Base-by-base conservation (phyloP, 2,113 vertebrate genomes). In the Nothocercus julius region DNA sequence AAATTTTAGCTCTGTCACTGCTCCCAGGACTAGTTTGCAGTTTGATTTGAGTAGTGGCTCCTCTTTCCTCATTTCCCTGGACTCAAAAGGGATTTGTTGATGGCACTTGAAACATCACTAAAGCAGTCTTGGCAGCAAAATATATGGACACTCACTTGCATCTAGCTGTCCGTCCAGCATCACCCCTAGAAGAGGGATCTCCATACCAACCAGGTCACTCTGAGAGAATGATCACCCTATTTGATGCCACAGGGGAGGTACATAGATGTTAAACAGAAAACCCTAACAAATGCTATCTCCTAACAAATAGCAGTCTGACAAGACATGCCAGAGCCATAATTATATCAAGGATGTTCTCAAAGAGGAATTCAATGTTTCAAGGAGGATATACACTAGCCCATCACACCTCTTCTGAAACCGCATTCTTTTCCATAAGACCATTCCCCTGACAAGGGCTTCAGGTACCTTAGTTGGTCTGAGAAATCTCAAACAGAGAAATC, bases 51-150 rank as follows among this genome's bases (percentile, higher is more conserved):
- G 49, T 1, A 0, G 30, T 16, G 16, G 66, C 14, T 9, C 44
- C 58, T 30, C 61, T 38, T 56, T 42, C 40, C 61, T 69, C 76
- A 36, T 18, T 32, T n/a, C 14, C 77, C 34, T 13, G 17, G 13
- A 24, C 27, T 32, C 67, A 36, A 9, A 85, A 73, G 18, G 18
- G 9, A 9, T 2, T 72, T 51, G 44, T 30, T 54, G 25, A 6
- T 11, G 36, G 47, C 62, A 22, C 11, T 53, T 24, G 0, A 11
- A 36, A 63, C 0, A 0, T 14, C 10, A 1, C 18, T 69, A 53
- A 64, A 85, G 77, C 9, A 66, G 49, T 8, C 36, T 58, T 32
- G 32, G 44, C 32, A 64, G 66, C 34, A 69, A 78, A 93, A 78
- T 9, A 59, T 4, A 69, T 27, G 49, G 19, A 82, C 17, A 24